Conservation (phyloP, 2,888 invertebrate genomes). For the Rhodophaea formosa region DNA sequence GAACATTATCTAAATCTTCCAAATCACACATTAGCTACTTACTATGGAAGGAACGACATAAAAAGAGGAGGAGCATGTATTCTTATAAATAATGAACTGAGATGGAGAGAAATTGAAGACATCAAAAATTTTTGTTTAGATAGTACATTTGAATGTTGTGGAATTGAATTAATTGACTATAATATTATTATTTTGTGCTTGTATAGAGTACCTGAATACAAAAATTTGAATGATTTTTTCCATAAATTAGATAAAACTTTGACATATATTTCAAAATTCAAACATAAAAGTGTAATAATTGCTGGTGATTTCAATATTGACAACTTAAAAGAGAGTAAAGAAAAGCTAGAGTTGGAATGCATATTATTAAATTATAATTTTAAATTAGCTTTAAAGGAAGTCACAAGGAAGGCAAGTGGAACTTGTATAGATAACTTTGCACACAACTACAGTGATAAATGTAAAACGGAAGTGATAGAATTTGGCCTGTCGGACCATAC, state of each 20-base stretch:
- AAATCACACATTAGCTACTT: conserved; percentile 17
- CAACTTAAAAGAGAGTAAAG: conserved; percentile 15
- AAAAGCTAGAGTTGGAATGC: conserved; percentile 19
- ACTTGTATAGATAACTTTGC: conserved; percentile 23
- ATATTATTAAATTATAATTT: conserved; percentile 21
- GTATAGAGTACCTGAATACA: conserved; percentile 19
- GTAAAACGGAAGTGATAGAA: too few relatives aligned
- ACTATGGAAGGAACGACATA: background rate
- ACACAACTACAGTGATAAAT: too few relatives aligned
- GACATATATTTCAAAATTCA: background rate
- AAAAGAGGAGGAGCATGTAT: too few relatives aligned
- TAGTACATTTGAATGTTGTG: conserved; percentile 21
- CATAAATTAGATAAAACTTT: conserved; percentile 10
- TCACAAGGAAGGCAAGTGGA: conserved; percentile 20
- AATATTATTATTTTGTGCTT: too few relatives aligned
- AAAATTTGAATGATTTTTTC: background rate
- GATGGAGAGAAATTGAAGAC: conserved; percentile 12
- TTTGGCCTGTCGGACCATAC: too few relatives aligned
- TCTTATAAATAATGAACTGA: background rate
- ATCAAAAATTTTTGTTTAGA: conserved; percentile 7
- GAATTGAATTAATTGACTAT: conserved; percentile 13
- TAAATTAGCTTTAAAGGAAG: conserved; percentile 19
- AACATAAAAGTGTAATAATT: too few relatives aligned
- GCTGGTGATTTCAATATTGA: too few relatives aligned
- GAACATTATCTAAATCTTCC: conserved; percentile 9